Conservation (phyloP, 2,113 vertebrate species). For the Paracanthobrama guichenoti region DNA sequence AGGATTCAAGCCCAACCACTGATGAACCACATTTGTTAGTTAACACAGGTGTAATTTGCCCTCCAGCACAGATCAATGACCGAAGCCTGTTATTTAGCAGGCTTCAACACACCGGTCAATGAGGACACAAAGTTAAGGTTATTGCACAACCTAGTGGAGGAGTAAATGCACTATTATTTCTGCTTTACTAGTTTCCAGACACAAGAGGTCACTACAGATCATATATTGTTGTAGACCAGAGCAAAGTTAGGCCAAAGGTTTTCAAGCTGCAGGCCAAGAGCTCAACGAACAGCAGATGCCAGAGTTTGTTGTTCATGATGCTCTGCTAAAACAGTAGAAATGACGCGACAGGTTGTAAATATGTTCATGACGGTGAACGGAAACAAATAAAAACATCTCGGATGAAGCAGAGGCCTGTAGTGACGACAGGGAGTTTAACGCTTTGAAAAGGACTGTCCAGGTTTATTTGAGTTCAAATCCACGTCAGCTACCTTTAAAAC, state of each 20-base stretch:
- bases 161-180: not conserved
- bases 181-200: not conserved
- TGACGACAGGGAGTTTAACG: not conserved
- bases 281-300: not conserved
- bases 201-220: constrained; percentile 6
- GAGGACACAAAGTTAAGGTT: not conserved
- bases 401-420: not conserved
- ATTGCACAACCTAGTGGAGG: constrained; percentile 32
- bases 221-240: not conserved
- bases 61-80: no score
- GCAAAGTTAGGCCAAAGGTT: not conserved
- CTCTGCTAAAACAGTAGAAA: not conserved
- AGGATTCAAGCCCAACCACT: no score
- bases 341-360: not conserved
- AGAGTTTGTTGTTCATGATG: no score
- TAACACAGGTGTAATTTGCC: not conserved
- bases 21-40: no score
- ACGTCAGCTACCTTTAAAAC: not conserved
- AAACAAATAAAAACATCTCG: not conserved
- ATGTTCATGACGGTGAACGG: not conserved
- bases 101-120: not conserved
- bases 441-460: not conserved
- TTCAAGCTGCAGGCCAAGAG: no score
- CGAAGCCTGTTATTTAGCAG: not conserved
- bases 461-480: not conserved